These are phyloP conservation scores for Eciton burchellii DNA, from an alignment of 1,140 invertebrate genomes.

Conservation along the genomic window DNA sequence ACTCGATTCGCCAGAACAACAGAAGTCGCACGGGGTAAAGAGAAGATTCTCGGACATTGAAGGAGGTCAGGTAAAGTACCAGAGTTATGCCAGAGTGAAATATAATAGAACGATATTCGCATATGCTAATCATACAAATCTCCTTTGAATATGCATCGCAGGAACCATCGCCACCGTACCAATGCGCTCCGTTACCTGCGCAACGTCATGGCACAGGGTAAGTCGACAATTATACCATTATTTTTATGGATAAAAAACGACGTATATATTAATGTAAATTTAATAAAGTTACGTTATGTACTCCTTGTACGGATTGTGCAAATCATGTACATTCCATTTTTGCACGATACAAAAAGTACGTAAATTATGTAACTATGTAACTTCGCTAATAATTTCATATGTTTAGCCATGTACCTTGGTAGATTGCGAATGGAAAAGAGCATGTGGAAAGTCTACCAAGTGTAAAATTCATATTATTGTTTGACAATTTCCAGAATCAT, in stretches of 20 bases:
- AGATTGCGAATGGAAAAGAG: slow-evolving; percentile 12
- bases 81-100: not conserved
- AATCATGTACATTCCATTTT: not conserved
- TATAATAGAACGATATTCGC: not conserved
- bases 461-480: slow-evolving; percentile 40
- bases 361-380: slow-evolving; percentile 26
- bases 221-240: slow-evolving; percentile 71
- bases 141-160: slow-evolving; percentile 54
- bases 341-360: slow-evolving; percentile 27
- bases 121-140: slow-evolving; percentile 4
- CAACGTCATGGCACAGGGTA: slow-evolving; percentile 84
- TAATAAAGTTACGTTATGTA: slow-evolving; percentile 39
- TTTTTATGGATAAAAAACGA: slow-evolving; percentile 15
- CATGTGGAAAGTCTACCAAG: slow-evolving; percentile 61
- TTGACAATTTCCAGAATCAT: slow-evolving; percentile 43
- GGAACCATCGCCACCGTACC: slow-evolving; percentile 79
- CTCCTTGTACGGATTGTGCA: slow-evolving; percentile 28
- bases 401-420: slow-evolving; percentile 44
- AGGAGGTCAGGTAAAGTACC: slow-evolving; percentile 77
- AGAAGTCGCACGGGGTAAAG: slow-evolving; percentile 82
- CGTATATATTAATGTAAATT: slow-evolving; percentile 6
- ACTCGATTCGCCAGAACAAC: slow-evolving; percentile 80
- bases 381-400: slow-evolving; percentile 41
- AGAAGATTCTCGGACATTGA: slow-evolving; percentile 84
- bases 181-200: slow-evolving; percentile 77